A percentile compares a stretch with the other conserved stretches of the same genome.
Conservation (phyloP, 2,797 vertebrate species). For the Anguilla pacifica region DNA sequence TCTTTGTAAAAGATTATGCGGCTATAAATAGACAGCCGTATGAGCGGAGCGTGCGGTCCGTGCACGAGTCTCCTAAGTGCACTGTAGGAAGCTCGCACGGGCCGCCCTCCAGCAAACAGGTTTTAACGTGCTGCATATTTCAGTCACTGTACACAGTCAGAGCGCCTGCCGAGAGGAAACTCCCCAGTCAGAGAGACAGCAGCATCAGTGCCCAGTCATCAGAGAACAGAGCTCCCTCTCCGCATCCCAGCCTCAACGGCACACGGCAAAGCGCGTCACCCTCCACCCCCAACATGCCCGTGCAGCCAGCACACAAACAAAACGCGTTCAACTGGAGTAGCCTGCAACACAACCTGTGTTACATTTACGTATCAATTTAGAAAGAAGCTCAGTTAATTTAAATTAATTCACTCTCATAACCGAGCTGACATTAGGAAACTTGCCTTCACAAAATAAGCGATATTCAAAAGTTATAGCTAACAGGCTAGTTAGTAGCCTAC, state of each 20-base stretch:
- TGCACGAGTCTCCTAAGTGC: conserved; percentile 56
- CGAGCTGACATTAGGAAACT: too few species aligned
- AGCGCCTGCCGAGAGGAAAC: neutral
- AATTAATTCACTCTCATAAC: too few species aligned
- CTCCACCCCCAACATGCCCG: too few species aligned
- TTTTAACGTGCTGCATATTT: neutral
- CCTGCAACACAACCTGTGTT: too few species aligned
- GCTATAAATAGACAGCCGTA: conserved; percentile 68
- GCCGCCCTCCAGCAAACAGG: conserved; percentile 43
- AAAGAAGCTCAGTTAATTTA: too few species aligned
- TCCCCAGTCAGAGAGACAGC: neutral
- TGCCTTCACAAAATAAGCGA: too few species aligned
- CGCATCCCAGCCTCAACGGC: too few species aligned
- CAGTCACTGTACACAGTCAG: neutral
- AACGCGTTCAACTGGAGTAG: neutral
- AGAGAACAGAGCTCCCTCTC: neutral
- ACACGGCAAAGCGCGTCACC: too few species aligned
- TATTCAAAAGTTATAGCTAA: too few species aligned
- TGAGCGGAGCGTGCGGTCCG: conserved; percentile 64
- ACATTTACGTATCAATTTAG: too few species aligned
- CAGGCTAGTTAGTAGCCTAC: too few species aligned
- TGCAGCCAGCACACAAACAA: neutral
- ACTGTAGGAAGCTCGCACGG: conserved; percentile 26
- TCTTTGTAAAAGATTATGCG: conserved; percentile 66
- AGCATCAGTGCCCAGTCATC: neutral